These are phyloP conservation scores for Luehdorfia chinensis DNA, from an alignment of 1,140 invertebrate genomes.

Conservation along the genomic window DNA sequence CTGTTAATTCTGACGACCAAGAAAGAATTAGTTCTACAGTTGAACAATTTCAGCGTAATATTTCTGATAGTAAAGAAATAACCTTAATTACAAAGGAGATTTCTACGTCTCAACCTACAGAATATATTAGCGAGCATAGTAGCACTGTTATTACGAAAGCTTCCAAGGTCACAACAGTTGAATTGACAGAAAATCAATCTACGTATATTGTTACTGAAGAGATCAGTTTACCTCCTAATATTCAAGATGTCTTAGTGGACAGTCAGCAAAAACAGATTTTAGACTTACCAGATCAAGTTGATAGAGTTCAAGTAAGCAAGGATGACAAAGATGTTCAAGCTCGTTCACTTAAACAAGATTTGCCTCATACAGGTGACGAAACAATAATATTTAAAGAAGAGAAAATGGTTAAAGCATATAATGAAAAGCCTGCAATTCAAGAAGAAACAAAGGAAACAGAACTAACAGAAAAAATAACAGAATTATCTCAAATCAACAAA, in stretches of 20 bases:
- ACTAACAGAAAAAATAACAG: conserved; percentile 8
- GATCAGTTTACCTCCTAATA: not conserved
- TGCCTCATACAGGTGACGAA: not conserved
- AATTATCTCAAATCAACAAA: conserved; percentile 55
- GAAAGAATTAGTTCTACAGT: too few relatives aligned
- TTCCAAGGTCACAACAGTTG: conserved; percentile 44
- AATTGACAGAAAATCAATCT: conserved; percentile 46
- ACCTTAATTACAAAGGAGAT: conserved; percentile 37
- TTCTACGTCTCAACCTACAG: conserved; percentile 38
- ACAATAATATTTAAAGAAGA: not conserved
- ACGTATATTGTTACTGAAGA: conserved; percentile 36
- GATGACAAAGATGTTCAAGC: not conserved
- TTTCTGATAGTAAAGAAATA: conserved; percentile 33
- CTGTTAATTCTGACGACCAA: too few relatives aligned
- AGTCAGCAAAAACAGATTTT: not conserved
- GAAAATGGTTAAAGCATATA: not conserved
- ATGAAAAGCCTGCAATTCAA: conserved; percentile 1
- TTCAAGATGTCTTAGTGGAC: not conserved
- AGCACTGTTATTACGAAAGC: conserved; percentile 41
- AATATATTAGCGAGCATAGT: conserved; percentile 39
- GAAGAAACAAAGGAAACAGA: conserved; percentile 1
- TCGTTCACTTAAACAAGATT: not conserved
- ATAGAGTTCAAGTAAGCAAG: conserved; percentile 20
- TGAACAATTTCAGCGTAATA: too few relatives aligned
- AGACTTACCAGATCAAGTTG: conserved; percentile 30